Percentiles rank a stretch among this genome's conserved stretches.
Evolutionary conservation across 1,140 invertebrate species (phyloP).

Genomic region (Drosophila mauritiana): DNA sequence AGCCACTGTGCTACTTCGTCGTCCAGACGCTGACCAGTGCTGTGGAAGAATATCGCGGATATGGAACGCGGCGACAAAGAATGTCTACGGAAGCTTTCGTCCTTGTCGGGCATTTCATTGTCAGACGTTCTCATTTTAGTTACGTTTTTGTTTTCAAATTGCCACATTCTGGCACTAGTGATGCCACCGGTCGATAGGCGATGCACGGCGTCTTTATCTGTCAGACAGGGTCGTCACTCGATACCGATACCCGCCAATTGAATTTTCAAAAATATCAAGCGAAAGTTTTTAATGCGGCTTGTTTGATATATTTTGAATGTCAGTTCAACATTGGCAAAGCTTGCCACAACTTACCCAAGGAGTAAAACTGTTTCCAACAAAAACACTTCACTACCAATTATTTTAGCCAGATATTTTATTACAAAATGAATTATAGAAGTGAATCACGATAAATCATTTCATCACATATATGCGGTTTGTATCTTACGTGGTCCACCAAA

Average conservation of each 20-base stretch:
- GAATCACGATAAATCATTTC: no score
- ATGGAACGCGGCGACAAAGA: not conserved
- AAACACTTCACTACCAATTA: not conserved
- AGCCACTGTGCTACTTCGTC: constrained; percentile 6
- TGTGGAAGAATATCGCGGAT: not conserved
- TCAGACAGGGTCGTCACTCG: not conserved
- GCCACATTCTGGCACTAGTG: constrained; percentile 7
- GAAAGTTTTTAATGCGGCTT: not conserved
- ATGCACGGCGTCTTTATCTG: not conserved
- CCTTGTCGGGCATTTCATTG: not conserved
- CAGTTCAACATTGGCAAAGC: not conserved
- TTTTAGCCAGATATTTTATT: not conserved
- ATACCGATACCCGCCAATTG: not conserved
- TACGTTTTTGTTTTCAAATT: constrained; percentile 12
- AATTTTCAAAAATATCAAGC: not conserved
- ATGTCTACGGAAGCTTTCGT: not conserved
- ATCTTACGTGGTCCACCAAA: no score
- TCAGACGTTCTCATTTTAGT: constrained; percentile 3
- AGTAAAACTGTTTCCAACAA: not conserved
- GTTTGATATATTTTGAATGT: constrained; percentile 5
- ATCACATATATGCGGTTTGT: no score
- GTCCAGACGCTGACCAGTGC: not conserved
- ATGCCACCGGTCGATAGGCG: constrained; percentile 1
- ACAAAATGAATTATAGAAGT: not conserved
- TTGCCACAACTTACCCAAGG: constrained; percentile 1